Evolutionary conservation across 1,140 invertebrate genomes (phyloP), one percentile per base, ranked within the genome.

Genomic region (Meteorus sp.): DNA sequence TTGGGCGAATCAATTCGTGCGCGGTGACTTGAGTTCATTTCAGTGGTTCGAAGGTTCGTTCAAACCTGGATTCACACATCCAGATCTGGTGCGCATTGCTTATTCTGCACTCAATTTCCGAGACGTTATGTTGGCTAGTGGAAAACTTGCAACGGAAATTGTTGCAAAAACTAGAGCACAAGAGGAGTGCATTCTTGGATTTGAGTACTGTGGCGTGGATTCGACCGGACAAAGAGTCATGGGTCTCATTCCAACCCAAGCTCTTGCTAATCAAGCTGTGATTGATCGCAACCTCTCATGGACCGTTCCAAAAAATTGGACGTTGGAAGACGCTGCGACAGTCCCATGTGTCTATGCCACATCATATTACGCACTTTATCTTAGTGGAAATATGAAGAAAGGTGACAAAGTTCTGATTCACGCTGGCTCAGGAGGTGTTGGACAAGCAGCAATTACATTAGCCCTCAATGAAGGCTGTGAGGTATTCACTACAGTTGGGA

Each of bases 261-360:
- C 83, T 2, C 72, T 91, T 50, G 69, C 87, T 0, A 90, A 89
- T 31, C 60, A 86, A 45, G 69, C 87, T 2, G 41, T 83, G 39
- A 79, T 81, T 5, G 85, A 92, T 68, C 76, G 78, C 27, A 69
- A 77, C 5, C 82, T 92, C 1, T 65, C 86, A 11, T 96, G 92
- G 92, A 69, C 85, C 1, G 81, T 97, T 15, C 95, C 95, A 2
- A 84, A 92, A 0, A 67, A 85, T 3, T 97, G 94, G 94, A 85
- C 83, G 0, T 76, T 97, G 19, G 87, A 91, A 69, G 90, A 97
- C 37, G 95, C 94, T 1, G 91, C 92, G 0, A 93, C 93, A 0
- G 84, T 97, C 0, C 94, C 94, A 2, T 88, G 89, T 1, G 90
- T 90, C 4, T 97, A 95, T 70, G 84, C 85, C 43, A 96, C 93